Base-by-base conservation (phyloP, 2,888 invertebrate species). In the Scaptomyza reducta region DNA sequence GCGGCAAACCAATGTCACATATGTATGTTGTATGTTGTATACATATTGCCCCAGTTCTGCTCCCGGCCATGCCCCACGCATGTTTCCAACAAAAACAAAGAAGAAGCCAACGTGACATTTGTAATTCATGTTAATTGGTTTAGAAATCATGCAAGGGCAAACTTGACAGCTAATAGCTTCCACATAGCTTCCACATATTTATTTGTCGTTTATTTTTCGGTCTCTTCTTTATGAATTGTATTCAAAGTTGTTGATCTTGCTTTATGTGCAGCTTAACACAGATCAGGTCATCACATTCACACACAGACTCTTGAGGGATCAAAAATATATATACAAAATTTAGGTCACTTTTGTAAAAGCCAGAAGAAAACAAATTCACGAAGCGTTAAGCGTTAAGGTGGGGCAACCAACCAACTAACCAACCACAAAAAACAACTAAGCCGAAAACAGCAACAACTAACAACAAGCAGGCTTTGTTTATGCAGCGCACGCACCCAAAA, bases 381-480 rank as follows among this genome's bases (percentile, higher is more conserved):
- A 78, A 81, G 87, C 87, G 82, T 87, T 84, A 87, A 83, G 88
- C 68, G 78, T 61, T 69, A 59, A 70, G 79, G 79, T 70, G 77
- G 71, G 77, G 72, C 62, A 70, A 58, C 44, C 59, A 51, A 55
- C 54, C 70, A 83, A 62, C 40, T 63, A 63, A 33, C 69, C 74
- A 77, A 70, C 83, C 80, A 72, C 77, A 69, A 54, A 41, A 64
- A 67, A 51, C 76, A 72, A 53, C 33, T 10, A 46, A 47, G 22
- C 38, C 63, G 29, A 33, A 49, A 61, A 63, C 77, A 60, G 18
- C 49, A 59, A 33, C 55, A 49, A 25, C 41, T 31, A 10, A 9
- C 31, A 50, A 13, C 16, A 33, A 16, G 33, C 18, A 49, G 70
- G 51, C 74, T 62, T 77, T 83, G 74, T 67, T 73, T 65, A 76